Conservation (phyloP, 2,888 invertebrate genomes). For the Cistogaster globosa region DNA sequence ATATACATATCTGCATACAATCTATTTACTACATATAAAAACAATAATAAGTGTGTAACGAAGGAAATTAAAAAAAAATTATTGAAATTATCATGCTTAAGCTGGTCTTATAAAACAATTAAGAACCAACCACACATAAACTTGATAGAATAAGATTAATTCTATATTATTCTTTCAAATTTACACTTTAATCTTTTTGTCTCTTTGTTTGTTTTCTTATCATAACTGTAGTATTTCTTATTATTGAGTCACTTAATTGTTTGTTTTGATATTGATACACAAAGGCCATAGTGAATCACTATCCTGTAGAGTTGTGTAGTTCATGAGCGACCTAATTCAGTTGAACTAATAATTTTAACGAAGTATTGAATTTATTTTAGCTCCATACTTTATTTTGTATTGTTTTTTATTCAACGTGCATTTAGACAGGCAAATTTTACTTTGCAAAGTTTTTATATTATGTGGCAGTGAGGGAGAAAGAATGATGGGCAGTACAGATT, state of each 20-base stretch:
- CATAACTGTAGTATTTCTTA: neutral
- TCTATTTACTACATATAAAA: slow-evolving; percentile 7
- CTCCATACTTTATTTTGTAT: no score
- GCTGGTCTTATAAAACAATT: slow-evolving; percentile 81
- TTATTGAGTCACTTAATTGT: no score
- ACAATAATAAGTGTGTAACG: neutral
- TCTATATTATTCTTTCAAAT: neutral
- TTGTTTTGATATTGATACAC: neutral
- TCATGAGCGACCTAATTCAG: neutral
- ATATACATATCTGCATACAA: slow-evolving; percentile 25
- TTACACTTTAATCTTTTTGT: neutral
- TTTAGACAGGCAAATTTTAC: no score
- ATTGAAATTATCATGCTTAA: slow-evolving; percentile 62
- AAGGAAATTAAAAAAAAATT: neutral
- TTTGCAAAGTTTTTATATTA: no score
- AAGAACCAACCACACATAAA: slow-evolving; percentile 11
- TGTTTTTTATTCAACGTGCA: no score
- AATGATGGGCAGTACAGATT: no score
- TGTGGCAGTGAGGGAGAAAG: no score
- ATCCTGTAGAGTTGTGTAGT: no score
- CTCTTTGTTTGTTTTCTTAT: neutral
- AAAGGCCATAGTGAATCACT: neutral
- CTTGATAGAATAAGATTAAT: neutral
- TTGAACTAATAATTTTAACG: no score
- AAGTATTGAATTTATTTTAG: no score